Base-by-base conservation (phyloP, 2,797 vertebrate genomes). In the Eidolon dupreanum region DNA sequence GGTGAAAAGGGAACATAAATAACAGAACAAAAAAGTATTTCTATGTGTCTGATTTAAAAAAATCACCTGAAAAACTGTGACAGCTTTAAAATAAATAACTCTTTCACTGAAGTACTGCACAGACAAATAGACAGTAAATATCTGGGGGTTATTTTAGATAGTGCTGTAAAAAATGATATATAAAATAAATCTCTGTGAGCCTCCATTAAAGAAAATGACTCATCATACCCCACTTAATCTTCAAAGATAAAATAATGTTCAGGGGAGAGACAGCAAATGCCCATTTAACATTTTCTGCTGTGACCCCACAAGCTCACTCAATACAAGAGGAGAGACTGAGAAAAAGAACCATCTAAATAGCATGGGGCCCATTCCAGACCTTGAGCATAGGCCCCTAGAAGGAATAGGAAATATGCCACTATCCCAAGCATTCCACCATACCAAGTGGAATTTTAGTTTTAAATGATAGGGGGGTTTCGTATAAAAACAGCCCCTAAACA, bases 371-470 rank as follows among this genome's bases (percentile, higher is more conserved):
- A 1, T 2, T 16, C 31, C 91, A 57, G 57, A 38, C 16, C 16
- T 61, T 16, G n/a, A 46, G 7, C 0, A 2, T 13, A 22, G 1
- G 0, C 36, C 63, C 51, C 26, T 6, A 1, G 6, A 57, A 9
- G 10, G 8, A 66, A 11, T 2, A 0, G 24, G 20, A 43, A 70
- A 43, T 8, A 8, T 1, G 16, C 43, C 59, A 16, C 43, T 75
- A 71, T 79, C 74, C 83, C 24, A 77, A 68, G 85, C 63, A 38
- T 24, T n/a, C 36, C 19, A 6, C n/a, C 2, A 28, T 41, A n/a
- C 51, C 63, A 7, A 82, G 66, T 13, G 24, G 12, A 68, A 74
- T 82, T 92, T 75, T 46, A 61, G 24, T 51, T 94, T 91, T 46
- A 77, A 88, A 91, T 19, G 28, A 70, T 6, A 85, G 55, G 26